Evolutionary conservation across 2,113 vertebrate genomes (phyloP).

Genomic region (Oncorhynchus tshawytscha): DNA sequence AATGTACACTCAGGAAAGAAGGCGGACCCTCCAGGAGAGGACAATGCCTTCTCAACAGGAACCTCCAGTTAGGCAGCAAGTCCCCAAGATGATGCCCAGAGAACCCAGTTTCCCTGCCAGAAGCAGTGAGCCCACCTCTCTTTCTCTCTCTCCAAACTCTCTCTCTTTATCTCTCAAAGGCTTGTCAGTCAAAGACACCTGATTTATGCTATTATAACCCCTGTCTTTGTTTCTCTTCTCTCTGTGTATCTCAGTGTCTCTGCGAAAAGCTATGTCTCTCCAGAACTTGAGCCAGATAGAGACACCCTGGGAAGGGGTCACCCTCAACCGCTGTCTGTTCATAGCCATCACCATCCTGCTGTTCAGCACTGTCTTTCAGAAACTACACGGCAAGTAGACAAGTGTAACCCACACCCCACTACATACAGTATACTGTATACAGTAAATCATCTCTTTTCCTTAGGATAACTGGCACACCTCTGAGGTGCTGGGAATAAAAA

Average conservation of each 20-base stretch:
- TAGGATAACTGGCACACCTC: no score
- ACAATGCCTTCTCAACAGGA: constrained; percentile 51
- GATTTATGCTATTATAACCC: no score
- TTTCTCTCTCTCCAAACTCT: no score
- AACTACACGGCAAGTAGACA: constrained; percentile 77
- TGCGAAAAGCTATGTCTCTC: constrained; percentile 52
- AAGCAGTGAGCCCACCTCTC: constrained; percentile 38
- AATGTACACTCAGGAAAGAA: background rate
- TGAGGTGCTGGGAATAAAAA: no score
- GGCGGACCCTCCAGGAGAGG: background rate
- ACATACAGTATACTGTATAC: background rate
- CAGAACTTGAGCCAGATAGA: constrained; percentile 59
- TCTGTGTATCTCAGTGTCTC: constrained; percentile 40
- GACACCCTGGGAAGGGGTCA: constrained; percentile 84
- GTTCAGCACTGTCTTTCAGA: constrained; percentile 83
- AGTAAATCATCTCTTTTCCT: no score
- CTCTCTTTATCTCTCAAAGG: no score
- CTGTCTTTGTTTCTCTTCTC: no score
- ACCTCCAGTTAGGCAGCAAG: constrained; percentile 30
- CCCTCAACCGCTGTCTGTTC: constrained; percentile 89
- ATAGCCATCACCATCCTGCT: constrained; percentile 83
- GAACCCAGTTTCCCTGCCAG: constrained; percentile 45
- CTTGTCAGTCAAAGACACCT: no score
- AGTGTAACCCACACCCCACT: background rate
- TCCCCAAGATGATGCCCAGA: constrained; percentile 43